Evolutionary conservation across 2,888 invertebrate species (phyloP), one percentile per base, ranked within the genome.

Genomic region (Laothoe populi): DNA sequence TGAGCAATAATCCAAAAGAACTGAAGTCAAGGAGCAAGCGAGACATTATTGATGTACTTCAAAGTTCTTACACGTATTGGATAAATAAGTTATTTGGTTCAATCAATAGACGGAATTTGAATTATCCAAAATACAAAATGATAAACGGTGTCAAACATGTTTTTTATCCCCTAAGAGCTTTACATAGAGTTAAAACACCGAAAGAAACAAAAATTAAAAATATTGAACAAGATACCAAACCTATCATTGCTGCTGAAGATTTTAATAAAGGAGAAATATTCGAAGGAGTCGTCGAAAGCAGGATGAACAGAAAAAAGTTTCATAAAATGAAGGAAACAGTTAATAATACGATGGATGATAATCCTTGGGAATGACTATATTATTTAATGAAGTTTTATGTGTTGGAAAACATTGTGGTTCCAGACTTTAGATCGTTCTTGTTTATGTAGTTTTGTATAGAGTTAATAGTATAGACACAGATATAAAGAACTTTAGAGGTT

Each of bases 301-400:
- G 88, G 60, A 87, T 83, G 86, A 78, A 71, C 7, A 84, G 74
- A 44, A 87, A 85, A 61, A 88, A 86, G 53, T 75, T 90, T 58
- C 74, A 79, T 44, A 85, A 87, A 68, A 82, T 90, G 69, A 88
- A 87, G 59, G 80, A 88, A 24, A 77, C 79, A 26, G 76, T 90
- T 16, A 87, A 84, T 44, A 86, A 88, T 35, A 87, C 86, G 0
- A 62, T 92, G 1, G 91, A 91, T 1, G 89, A 90, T 1, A 88
- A 88, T 78, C 90, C 90, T 0, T 92, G 91, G 92, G 80, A 90
- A 89, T 92, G 92, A 92, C 92, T 92, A 92, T 92, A 77, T 84
- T 91, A 92, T 72, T 70, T 89, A 49, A 79, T 90, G 83, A 90
- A 91, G 68, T 85, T 92, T 7, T 89, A 89, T 63, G 83, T 88